A percentile compares a stretch with the other conserved stretches of the same genome.
phyloP scores from a whole-genome alignment of 2,888 invertebrate species.

The Lissonota sp. region DNA sequence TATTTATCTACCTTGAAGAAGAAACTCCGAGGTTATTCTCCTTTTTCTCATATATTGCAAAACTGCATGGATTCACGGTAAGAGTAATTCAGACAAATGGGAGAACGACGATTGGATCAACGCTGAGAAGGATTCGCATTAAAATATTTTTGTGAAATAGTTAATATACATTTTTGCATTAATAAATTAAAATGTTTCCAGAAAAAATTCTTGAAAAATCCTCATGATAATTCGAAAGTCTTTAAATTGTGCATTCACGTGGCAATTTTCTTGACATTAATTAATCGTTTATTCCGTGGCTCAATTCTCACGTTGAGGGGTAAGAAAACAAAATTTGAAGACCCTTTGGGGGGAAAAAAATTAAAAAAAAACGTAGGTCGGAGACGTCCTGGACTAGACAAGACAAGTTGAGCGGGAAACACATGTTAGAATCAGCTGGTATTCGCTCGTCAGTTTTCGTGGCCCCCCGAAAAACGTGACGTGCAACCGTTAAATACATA shows the following conservation, averaged over 20 bases:
- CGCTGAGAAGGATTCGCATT: too few relatives aligned
- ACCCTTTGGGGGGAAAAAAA: neutral
- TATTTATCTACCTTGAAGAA: constrained; percentile 15
- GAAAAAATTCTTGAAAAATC: too few relatives aligned
- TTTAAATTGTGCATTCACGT: too few relatives aligned
- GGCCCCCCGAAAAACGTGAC: constrained; percentile 72
- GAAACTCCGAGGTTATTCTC: neutral
- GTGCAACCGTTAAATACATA: constrained; percentile 76
- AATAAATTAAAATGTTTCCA: too few relatives aligned
- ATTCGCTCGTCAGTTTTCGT: constrained; percentile 68
- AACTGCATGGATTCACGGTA: too few relatives aligned
- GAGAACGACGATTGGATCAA: too few relatives aligned
- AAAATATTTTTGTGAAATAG: too few relatives aligned
- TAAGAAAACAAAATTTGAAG: constrained; percentile 30
- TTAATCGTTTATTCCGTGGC: too few relatives aligned
- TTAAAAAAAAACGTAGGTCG: constrained; percentile 6
- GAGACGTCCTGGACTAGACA: constrained; percentile 40
- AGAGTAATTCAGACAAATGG: too few relatives aligned
- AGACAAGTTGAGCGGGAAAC: constrained; percentile 78
- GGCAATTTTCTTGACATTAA: too few relatives aligned
- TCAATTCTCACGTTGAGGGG: constrained; percentile 20
- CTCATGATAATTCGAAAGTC: constrained; percentile 2
- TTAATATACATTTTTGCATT: too few relatives aligned
- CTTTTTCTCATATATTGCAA: neutral
- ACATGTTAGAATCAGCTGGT: constrained; percentile 82